phyloP scores from a whole-genome alignment of 2,888 invertebrate genomes.

The Chrysolina americana region DNA sequence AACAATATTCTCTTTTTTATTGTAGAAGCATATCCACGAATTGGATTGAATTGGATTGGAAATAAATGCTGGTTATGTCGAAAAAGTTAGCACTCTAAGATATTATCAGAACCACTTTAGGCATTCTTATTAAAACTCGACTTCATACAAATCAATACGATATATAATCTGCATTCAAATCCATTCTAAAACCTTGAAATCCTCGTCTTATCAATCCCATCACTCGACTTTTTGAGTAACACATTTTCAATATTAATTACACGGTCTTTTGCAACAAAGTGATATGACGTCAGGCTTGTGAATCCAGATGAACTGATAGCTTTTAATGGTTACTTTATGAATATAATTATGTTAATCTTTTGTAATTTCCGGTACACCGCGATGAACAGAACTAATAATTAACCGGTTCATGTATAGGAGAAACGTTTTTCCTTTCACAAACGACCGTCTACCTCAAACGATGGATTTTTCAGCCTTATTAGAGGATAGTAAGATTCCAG shows the following conservation, averaged over 20 bases:
- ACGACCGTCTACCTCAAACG: background rate
- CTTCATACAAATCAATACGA: background rate
- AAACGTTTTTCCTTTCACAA: slow-evolving; percentile 26
- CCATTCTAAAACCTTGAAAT: slow-evolving; percentile 22
- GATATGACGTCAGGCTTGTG: slow-evolving; percentile 40
- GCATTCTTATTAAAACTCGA: background rate
- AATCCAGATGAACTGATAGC: slow-evolving; percentile 44
- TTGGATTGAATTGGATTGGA: too few relatives aligned
- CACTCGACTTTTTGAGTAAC: slow-evolving; percentile 20
- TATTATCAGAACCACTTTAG: too few relatives aligned
- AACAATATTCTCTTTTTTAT: background rate
- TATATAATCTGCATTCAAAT: background rate
- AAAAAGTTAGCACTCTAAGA: too few relatives aligned
- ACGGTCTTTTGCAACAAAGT: slow-evolving; percentile 32
- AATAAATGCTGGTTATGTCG: background rate
- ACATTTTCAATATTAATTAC: slow-evolving; percentile 18
- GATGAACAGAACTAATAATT: slow-evolving; percentile 33
- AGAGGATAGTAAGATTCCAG: background rate
- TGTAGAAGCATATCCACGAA: too few relatives aligned
- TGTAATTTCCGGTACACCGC: slow-evolving; percentile 40
- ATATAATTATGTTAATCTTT: slow-evolving; percentile 45
- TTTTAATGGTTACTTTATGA: slow-evolving; percentile 40
- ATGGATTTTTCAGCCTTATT: background rate
- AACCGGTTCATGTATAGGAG: slow-evolving; percentile 18
- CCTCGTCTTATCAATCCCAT: background rate